Percentiles rank a stretch among this genome's conserved stretches.
Evolutionary conservation across 2,797 vertebrate genomes (phyloP).

Genomic region (Sylvia borin): DNA sequence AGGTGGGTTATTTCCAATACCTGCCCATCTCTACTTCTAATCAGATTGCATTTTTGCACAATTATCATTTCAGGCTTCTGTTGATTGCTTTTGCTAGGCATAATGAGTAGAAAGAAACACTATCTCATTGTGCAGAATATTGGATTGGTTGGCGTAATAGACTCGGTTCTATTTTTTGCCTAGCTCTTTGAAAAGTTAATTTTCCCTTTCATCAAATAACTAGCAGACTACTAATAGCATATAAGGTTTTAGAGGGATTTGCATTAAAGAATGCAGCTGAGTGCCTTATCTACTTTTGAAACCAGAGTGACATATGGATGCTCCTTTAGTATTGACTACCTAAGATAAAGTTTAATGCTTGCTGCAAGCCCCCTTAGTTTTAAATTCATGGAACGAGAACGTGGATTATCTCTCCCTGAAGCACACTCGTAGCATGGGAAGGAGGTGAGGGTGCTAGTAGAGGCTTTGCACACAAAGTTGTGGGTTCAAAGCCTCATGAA

Average conservation of each 20-base stretch:
- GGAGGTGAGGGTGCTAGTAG: background rate
- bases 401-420: constrained; percentile 35
- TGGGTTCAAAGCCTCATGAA: constrained; percentile 37
- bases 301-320: constrained; percentile 60
- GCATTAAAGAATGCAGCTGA: constrained; percentile 68
- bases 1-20: constrained; percentile 54
- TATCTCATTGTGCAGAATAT: constrained; percentile 72
- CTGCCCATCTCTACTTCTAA: constrained; percentile 65
- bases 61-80: constrained; percentile 71
- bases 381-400: constrained; percentile 42
- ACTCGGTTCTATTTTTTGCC: constrained; percentile 65
- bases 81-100: constrained; percentile 65
- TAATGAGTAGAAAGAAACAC: constrained; percentile 68
- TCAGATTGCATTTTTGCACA: constrained; percentile 69
- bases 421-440: background rate
- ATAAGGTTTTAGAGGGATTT: constrained; percentile 71
- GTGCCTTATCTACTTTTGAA: constrained; percentile 68
- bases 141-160: constrained; percentile 70
- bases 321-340: constrained; percentile 53
- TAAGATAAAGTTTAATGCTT: constrained; percentile 56
- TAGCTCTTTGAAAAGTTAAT: constrained; percentile 72
- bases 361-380: constrained; percentile 45
- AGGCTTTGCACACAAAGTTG: constrained; percentile 20
- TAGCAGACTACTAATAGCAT: constrained; percentile 65
- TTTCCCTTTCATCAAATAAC: constrained; percentile 74